Percentiles rank a stretch among this genome's conserved stretches.
Conservation (phyloP, 2,797 vertebrate genomes). For the Pantherophis alleghaniensis region DNA sequence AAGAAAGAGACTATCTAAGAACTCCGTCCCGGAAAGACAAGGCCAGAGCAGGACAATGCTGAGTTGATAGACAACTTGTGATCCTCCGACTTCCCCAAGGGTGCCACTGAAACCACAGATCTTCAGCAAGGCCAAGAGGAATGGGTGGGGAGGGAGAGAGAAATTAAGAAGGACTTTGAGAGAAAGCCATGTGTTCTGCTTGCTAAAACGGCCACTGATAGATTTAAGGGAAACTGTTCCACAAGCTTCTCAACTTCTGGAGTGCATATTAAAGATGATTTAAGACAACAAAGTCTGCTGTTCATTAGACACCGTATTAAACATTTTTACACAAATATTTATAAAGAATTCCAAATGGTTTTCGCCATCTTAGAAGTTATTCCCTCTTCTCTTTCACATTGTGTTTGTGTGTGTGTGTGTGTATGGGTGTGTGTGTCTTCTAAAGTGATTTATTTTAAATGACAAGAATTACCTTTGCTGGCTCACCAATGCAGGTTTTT, state of each 20-base stretch:
- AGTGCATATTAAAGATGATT: background rate
- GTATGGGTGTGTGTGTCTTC: background rate
- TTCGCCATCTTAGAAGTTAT: background rate
- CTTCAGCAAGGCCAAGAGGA: background rate
- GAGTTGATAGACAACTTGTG: background rate
- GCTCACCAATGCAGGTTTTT: background rate
- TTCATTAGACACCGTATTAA: background rate
- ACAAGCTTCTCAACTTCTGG: background rate
- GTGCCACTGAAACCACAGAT: background rate
- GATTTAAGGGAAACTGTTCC: background rate
- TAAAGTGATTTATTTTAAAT: background rate
- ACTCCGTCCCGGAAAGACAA: background rate
- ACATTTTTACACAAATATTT: background rate
- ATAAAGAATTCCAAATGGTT: background rate
- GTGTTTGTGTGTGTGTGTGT: too few species aligned
- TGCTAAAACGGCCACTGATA: background rate
- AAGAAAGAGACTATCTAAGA: background rate
- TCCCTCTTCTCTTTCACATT: background rate
- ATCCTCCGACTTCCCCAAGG: background rate
- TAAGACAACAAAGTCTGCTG: background rate
- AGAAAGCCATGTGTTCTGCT: background rate
- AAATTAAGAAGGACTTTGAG: background rate
- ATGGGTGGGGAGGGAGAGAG: accelerated
- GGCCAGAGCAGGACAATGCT: background rate
- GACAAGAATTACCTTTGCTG: background rate